Evolutionary conservation across 2,113 vertebrate species (phyloP), one percentile per base, ranked within the genome.

Genomic region (Hiodon tergisus): DNA sequence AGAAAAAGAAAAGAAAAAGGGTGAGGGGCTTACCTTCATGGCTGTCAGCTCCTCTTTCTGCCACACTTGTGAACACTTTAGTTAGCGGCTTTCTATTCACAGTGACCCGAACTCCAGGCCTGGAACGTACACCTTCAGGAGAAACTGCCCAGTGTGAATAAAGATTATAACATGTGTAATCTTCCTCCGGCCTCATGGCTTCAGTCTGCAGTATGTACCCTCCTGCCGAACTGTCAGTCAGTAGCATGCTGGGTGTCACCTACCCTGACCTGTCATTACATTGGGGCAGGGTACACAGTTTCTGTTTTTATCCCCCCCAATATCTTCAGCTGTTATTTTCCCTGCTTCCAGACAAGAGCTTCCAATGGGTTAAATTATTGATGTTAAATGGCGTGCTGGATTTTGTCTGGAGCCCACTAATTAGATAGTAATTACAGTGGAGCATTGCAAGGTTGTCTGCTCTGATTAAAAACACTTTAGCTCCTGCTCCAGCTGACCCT

Each of bases 401-500:
- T 87, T 89, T 82, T 81, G 79, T 87, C 75, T 76, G 82, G 87
- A 86, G 86, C 82, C 82, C 86, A 82, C 83, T 91, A 89, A 91
- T 90, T 89, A 89, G 84, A 88, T 82, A 83, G 85, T 88, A 91
- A 91, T 91, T 89, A 89, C 81, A 83, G 81, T 72, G 57, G 79
- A 85, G 86, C 85, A 85, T 82, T 87, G 85, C 70, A n/a, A 83
- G 85, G 77, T 72, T 86, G 88, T 86, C 88, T 87, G 73, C 78
- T 86, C 83, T 85, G 89, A 91, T 92, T 89, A 89, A 81, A 86
- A 87, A 86, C 81, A 83, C 84, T 31, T 88, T 84, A 82, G 81
- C 63, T 48, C 82, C 78, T 76, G 83, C 82, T 81, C 78, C 69
- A 76, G 70, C 77, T 87, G 87, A 90, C 85, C 88, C 89, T 90